A percentile compares a stretch with the other conserved stretches of the same genome.
Evolutionary conservation across 2,888 invertebrate genomes (phyloP).

Genomic region (Tryphoninae sp.): DNA sequence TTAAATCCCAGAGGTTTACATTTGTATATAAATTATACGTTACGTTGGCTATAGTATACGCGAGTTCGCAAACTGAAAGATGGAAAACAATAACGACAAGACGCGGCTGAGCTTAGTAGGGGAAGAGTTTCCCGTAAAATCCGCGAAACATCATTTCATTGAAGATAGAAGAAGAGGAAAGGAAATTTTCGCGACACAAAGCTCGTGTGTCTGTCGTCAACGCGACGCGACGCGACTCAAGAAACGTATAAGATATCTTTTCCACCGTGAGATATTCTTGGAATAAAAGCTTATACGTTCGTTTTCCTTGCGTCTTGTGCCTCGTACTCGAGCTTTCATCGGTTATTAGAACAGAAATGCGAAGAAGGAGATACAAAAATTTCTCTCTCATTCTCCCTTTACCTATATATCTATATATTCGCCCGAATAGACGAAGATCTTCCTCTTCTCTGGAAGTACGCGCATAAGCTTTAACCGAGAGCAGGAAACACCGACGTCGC

Average conservation of each 20-base stretch:
- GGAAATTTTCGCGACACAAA: conserved; percentile 28
- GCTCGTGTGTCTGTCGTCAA: neutral
- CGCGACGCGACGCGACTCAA: no score
- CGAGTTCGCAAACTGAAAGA: neutral
- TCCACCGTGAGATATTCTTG: conserved; percentile 19
- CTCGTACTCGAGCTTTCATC: conserved; percentile 35
- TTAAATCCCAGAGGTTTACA: conserved; percentile 47
- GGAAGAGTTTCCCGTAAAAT: conserved; percentile 42
- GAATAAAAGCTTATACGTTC: no score
- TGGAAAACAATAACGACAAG: neutral
- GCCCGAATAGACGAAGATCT: neutral
- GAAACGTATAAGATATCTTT: conserved; percentile 38
- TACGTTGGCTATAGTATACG: neutral
- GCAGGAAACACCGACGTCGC: conserved; percentile 10
- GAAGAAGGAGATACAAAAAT: no score
- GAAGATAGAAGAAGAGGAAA: conserved; percentile 16
- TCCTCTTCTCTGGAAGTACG: neutral
- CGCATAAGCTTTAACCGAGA: neutral
- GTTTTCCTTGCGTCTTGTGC: neutral
- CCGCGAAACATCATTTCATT: conserved; percentile 52
- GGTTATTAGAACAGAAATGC: conserved; percentile 21
- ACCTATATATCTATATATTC: neutral
- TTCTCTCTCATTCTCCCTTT: neutral
- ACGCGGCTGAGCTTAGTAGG: no score
- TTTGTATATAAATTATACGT: conserved; percentile 17